Evolutionary conservation across 2,888 invertebrate genomes (phyloP).

Genomic region (Andrena bicolor): DNA sequence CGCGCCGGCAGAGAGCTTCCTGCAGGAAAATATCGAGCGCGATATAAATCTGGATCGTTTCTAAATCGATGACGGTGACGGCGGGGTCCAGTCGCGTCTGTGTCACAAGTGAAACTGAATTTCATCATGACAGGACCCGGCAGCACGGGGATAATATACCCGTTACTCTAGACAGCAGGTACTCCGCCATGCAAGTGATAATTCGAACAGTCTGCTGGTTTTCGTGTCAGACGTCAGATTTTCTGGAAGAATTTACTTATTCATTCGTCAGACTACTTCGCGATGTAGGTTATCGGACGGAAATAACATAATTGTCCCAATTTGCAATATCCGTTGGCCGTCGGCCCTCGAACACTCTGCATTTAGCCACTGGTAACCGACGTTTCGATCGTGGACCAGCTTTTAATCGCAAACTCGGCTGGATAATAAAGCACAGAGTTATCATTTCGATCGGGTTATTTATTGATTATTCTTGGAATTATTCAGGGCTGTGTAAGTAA

Average conservation of each 20-base stretch:
- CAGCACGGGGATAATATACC: slow-evolving; percentile 47
- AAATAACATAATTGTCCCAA: slow-evolving; percentile 82
- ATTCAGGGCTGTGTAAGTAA: neutral
- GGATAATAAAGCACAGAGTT: neutral
- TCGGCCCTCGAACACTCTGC: slow-evolving; percentile 42
- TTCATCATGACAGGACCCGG: slow-evolving; percentile 51
- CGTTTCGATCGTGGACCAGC: slow-evolving; percentile 16
- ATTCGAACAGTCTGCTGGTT: slow-evolving; percentile 82
- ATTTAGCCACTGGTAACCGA: slow-evolving; percentile 45
- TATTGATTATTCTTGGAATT: neutral
- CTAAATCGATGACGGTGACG: slow-evolving; percentile 64
- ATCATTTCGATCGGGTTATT: neutral
- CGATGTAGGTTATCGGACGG: slow-evolving; percentile 82
- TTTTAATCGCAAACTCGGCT: slow-evolving; percentile 26
- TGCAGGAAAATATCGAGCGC: slow-evolving; percentile 49
- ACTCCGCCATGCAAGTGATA: slow-evolving; percentile 82
- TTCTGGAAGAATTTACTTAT: slow-evolving; percentile 81
- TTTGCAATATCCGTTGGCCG: slow-evolving; percentile 72
- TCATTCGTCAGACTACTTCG: slow-evolving; percentile 78
- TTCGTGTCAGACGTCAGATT: slow-evolving; percentile 83
- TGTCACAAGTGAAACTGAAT: slow-evolving; percentile 70
- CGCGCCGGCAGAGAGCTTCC: slow-evolving; percentile 8
- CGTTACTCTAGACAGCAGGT: slow-evolving; percentile 78
- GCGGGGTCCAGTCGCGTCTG: slow-evolving; percentile 58
- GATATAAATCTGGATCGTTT: slow-evolving; percentile 58